Evolutionary conservation across 2,888 invertebrate species (phyloP).

Genomic region (Orchesella flavescens): DNA sequence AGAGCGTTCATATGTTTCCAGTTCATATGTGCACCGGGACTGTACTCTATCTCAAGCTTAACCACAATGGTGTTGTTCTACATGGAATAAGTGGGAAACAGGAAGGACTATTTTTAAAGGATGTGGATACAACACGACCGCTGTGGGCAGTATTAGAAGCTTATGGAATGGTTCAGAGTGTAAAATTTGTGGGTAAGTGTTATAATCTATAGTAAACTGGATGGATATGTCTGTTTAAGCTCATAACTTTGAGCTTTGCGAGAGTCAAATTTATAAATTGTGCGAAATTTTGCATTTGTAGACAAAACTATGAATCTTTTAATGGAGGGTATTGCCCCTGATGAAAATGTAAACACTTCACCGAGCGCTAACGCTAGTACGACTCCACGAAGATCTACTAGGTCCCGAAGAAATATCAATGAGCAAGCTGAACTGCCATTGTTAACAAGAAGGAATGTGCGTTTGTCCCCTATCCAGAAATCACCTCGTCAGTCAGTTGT

Average conservation of each 20-base stretch:
- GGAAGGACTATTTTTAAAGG: constrained; percentile 44
- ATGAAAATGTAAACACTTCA: background rate
- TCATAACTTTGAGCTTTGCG: background rate
- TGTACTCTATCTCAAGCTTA: constrained; percentile 40
- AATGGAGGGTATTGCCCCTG: background rate
- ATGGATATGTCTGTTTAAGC: background rate
- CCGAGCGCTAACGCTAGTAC: background rate
- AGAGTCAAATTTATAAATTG: background rate
- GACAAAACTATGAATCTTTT: constrained; percentile 27
- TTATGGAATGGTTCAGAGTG: constrained; percentile 57
- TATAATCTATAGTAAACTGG: too few relatives aligned
- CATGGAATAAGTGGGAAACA: constrained; percentile 52
- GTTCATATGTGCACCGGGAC: constrained; percentile 32
- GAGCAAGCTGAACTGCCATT: background rate
- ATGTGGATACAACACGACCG: constrained; percentile 19
- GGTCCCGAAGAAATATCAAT: background rate
- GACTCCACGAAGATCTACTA: background rate
- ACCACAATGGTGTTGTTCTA: constrained; percentile 42
- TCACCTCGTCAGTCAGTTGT: background rate
- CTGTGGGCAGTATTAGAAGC: constrained; percentile 63
- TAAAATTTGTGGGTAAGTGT: constrained; percentile 59
- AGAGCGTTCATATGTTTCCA: constrained; percentile 50
- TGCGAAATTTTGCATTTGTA: background rate
- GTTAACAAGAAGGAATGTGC: constrained; percentile 21
- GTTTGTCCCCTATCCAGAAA: constrained; percentile 8